Conservation (phyloP, 1,140 invertebrate species). For the Bombus pascuorum region DNA sequence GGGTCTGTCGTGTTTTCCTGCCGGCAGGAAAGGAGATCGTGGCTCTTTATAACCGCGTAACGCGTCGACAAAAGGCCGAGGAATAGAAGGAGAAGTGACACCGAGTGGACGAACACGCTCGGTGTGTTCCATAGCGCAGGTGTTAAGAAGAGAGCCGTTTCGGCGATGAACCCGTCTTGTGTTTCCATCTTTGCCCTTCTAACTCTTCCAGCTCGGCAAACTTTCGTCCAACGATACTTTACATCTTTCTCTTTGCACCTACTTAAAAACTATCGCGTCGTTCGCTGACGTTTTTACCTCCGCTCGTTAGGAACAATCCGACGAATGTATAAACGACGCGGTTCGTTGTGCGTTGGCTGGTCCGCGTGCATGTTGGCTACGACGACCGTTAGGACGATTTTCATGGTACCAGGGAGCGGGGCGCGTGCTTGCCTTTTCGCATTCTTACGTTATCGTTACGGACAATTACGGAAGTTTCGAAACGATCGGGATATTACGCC, state of each 20-base stretch:
- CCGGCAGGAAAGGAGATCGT: conserved; percentile 10
- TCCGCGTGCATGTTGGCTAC: background rate
- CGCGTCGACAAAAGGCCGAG: background rate
- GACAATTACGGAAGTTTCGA: conserved; percentile 43
- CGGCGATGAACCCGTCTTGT: background rate
- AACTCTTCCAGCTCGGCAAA: background rate
- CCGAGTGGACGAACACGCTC: conserved; percentile 26
- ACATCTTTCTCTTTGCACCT: background rate
- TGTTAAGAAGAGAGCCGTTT: conserved; percentile 48
- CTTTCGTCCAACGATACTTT: conserved; percentile 31
- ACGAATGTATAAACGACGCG: background rate
- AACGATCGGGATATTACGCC: conserved; percentile 40
- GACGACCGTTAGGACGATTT: conserved; percentile 13
- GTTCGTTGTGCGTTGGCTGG: background rate
- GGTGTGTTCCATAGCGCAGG: conserved; percentile 40
- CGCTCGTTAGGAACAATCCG: background rate
- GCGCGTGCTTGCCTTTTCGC: too few species aligned
- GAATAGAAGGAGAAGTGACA: conserved; percentile 5
- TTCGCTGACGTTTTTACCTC: background rate
- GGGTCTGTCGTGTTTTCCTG: background rate
- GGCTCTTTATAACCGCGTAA: conserved; percentile 16
- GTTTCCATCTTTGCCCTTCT: conserved; percentile 19
- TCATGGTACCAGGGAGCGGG: too few species aligned
- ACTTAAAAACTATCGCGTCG: conserved; percentile 17
- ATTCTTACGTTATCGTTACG: conserved; percentile 30